A percentile compares a stretch with the other conserved stretches of the same genome.
Conservation (phyloP, 2,113 vertebrate genomes). For the Melanocharis versteri region DNA sequence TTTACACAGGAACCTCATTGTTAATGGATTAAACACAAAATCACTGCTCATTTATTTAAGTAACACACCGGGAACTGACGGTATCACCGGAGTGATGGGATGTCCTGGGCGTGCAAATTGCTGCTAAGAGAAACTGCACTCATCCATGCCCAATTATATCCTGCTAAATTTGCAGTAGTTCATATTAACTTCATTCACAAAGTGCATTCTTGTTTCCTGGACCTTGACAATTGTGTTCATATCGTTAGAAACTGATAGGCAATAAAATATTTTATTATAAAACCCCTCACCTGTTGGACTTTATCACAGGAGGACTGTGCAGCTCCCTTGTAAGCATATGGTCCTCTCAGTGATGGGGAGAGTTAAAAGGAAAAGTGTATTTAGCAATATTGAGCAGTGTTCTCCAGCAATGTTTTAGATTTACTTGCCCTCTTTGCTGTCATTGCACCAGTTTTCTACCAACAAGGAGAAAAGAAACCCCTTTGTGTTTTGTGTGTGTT, state of each 20-base stretch:
- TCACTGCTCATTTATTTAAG: neutral
- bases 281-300: neutral
- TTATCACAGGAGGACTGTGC: neutral
- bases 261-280: neutral
- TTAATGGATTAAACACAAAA: neutral
- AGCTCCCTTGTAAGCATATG: neutral
- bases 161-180: neutral
- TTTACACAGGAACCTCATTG: neutral
- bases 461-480: neutral
- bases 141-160: neutral
- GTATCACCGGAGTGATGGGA: neutral
- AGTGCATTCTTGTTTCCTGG: neutral
- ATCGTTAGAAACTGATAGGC: neutral
- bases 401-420: neutral
- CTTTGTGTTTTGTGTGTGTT: neutral
- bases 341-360: neutral
- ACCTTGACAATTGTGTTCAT: neutral
- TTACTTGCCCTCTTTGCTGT: neutral
- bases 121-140: neutral
- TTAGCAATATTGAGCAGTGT: neutral
- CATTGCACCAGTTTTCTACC: neutral
- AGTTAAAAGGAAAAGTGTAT: neutral
- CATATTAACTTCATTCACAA: neutral
- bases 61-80: neutral
- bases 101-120: neutral